Base-by-base conservation (phyloP, 2,797 vertebrate genomes). In the Onychomys arenicola region DNA sequence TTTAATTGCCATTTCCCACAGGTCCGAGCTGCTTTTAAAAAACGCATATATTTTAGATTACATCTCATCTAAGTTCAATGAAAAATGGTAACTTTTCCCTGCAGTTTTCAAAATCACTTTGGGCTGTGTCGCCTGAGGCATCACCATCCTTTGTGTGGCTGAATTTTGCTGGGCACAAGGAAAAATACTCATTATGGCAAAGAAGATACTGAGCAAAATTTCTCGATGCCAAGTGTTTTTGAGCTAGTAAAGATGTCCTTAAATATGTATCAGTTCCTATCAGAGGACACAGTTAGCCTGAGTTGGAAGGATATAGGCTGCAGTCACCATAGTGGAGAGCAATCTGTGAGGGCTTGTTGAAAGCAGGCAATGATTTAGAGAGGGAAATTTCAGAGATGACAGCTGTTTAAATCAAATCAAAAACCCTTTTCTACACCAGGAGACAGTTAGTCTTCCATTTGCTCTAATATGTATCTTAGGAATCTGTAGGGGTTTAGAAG, bases 301-400 rank as follows among this genome's bases (percentile, higher is more conserved):
- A 96, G 43, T 95, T 82, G 94, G 49, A 97, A 86, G 23, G 87
- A 89, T 92, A 82, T 55, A 69, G 84, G 80, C 40, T 84, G 76
- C 63, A 90, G 46, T 92, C 90, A 84, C n/a, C 40, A 29, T 93
- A 97, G 94, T 96, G 69, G 85, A 94, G 80, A 95, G 76, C 80
- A 89, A 83, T 87, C 16, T 61, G 32, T 29, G 96, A 94, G 97
- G 97, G 92, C 89, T 96, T 91, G 85, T 95, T 98, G 96, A 95
- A 95, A 98, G 92, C 85, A 90, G 83, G 97, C 97, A 97, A 95
- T 97, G 97, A 97, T 97, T 98, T 95, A 96, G 95, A 96, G 95
- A 97, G 85, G 71, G 91, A 98, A 97, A 98, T 97, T 98, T 98
- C 93, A 95, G 97, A 98, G 97, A 97, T 97, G 98, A 96, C 97